Base-by-base conservation (phyloP, 2,113 vertebrate genomes). In the Silurus asotus region DNA sequence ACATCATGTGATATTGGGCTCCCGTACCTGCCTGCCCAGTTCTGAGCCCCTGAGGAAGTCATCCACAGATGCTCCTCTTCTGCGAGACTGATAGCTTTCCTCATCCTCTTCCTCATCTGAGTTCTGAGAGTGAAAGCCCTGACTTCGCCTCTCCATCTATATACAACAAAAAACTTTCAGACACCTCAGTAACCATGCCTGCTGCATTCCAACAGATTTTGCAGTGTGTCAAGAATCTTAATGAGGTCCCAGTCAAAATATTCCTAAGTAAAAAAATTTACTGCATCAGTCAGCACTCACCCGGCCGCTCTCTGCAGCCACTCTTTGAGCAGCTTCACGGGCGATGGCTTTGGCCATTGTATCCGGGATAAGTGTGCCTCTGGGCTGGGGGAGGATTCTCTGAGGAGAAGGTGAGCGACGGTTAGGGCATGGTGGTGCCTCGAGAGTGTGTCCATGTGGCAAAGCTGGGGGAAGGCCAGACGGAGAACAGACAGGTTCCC, bases 11-110 rank as follows among this genome's bases (percentile, higher is more conserved):
- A n/a, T 72, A 70, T 49, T 61, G 15, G 86, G 80, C 82, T 83
- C 75, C 87, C 94, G 93, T 92, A 98, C 98, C 94, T 96, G 98
- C 91, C 97, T 96, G 51, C 97, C 97, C 0, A 99, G 95, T 75
- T 99, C 97, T 0, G 98, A 98, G 8, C 97, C 98, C 84, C 96
- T 95, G 76, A 99, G 96, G 89, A 99, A 99, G 84, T 99, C 98
- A 1, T 99, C 98, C 0, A 99, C 97, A 0, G 98, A 98, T 2
- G 96, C 94, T 14, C 96, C 97, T 84, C 95, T 96, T 59, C 97
- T 92, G 88, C 93, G 96, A 84, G 94, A 95, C 0, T 94, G 94
- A 0, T 96, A 97, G 2, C 96, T 96, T 6, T 98, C 97, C 87
- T 97, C 97, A 56, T 97, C 97, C 82, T 96, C 95, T 0, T 97